phyloP scores from a whole-genome alignment of 2,888 invertebrate genomes.

The Limenitis camilla region DNA sequence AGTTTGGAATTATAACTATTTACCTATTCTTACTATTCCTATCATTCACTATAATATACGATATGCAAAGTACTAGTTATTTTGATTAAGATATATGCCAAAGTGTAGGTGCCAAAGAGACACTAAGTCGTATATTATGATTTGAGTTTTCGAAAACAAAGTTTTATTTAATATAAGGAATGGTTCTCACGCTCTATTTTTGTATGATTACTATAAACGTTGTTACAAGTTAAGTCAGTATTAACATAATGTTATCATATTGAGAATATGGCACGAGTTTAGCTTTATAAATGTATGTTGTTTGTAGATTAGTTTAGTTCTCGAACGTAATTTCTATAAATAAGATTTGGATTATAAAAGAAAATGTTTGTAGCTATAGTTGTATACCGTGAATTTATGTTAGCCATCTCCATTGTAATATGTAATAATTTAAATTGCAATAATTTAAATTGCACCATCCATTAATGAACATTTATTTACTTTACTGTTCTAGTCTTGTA shows the following conservation, averaged over 20 bases:
- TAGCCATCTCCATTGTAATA: too few species aligned
- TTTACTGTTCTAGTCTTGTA: too few species aligned
- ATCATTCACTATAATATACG: neutral
- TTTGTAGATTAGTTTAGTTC: neutral
- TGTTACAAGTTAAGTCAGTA: constrained; percentile 10
- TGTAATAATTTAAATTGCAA: too few species aligned
- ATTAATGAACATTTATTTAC: too few species aligned
- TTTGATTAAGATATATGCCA: constrained; percentile 27
- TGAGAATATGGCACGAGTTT: neutral
- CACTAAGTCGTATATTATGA: constrained; percentile 19
- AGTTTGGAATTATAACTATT: neutral
- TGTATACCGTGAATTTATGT: too few species aligned
- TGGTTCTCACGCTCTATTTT: constrained; percentile 8
- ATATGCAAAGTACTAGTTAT: constrained; percentile 5
- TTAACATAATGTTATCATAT: constrained; percentile 9
- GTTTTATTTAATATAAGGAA: neutral
- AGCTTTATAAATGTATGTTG: neutral
- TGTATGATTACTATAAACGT: neutral
- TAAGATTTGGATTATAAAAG: too few species aligned
- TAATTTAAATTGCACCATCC: too few species aligned
- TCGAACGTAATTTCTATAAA: too few species aligned
- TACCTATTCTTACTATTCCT: neutral
- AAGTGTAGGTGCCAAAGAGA: constrained; percentile 41
- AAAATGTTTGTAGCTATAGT: too few species aligned
- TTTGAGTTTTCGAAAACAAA: constrained; percentile 3